These are phyloP conservation scores for Symphodus melops DNA, from an alignment of 2,113 vertebrate species.

Conservation along the genomic window DNA sequence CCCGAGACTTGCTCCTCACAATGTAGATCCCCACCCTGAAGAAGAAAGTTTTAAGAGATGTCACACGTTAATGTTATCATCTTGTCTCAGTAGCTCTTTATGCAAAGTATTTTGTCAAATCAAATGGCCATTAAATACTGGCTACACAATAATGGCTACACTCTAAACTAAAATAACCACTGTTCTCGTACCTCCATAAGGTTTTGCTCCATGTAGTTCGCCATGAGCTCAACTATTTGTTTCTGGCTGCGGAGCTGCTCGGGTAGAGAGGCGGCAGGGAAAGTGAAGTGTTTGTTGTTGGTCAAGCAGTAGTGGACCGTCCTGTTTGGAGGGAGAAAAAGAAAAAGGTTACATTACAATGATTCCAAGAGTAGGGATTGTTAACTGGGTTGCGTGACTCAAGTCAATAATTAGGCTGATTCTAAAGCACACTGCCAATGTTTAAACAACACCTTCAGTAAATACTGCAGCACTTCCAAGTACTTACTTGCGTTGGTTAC, in stretches of 20 bases:
- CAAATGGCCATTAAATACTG: background rate
- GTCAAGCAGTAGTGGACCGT: slow-evolving; percentile 94
- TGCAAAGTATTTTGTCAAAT: background rate
- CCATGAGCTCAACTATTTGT: slow-evolving; percentile 91
- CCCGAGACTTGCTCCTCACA: slow-evolving; percentile 80
- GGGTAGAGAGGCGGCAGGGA: slow-evolving; percentile 85
- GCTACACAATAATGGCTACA: background rate
- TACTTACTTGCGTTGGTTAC: slow-evolving; percentile 90
- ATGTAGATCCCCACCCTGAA: slow-evolving; percentile 93
- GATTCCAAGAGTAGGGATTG: background rate
- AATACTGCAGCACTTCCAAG: background rate
- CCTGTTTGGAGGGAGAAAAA: slow-evolving; percentile 70
- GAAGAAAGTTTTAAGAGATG: background rate
- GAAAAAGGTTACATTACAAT: background rate
- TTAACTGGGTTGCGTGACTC: background rate
- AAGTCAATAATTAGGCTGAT: background rate
- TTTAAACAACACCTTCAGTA: background rate
- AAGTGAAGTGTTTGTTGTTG: slow-evolving; percentile 93
- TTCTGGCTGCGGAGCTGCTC: slow-evolving; percentile 92
- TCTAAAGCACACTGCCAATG: background rate
- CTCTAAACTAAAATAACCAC: background rate
- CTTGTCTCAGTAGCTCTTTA: background rate
- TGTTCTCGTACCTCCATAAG: slow-evolving; percentile 91
- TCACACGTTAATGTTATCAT: background rate
- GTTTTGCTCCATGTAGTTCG: slow-evolving; percentile 97